Evolutionary conservation across 2,888 invertebrate genomes (phyloP).

Genomic region (Halictus ligatus): DNA sequence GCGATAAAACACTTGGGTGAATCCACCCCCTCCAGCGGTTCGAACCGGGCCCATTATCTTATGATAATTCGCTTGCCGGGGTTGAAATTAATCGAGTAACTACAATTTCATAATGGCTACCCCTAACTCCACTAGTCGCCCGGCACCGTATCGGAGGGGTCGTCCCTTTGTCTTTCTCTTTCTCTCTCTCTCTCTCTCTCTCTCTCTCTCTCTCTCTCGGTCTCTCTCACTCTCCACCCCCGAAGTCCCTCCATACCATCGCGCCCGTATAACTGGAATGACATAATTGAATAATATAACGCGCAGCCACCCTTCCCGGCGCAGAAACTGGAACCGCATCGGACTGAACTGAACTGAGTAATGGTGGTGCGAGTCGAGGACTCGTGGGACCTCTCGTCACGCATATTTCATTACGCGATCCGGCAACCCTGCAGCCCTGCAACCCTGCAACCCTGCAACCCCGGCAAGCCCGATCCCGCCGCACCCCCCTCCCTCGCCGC

Average conservation of each 20-base stretch:
- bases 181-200: no score
- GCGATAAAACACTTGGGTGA: conserved; percentile 72
- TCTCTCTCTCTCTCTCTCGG: not conserved
- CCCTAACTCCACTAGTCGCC: conserved; percentile 39
- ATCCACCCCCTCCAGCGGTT: conserved; percentile 46
- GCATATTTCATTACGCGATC: conserved; percentile 82
- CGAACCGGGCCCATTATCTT: conserved; percentile 78
- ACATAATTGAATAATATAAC: conserved; percentile 84
- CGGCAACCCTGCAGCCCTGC: conserved; percentile 74
- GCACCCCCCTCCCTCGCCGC: not conserved
- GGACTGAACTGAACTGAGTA: conserved; percentile 76
- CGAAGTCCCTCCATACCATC: conserved; percentile 35
- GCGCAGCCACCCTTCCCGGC: conserved; percentile 73
- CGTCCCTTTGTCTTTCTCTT: conserved; percentile 51
- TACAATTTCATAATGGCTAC: conserved; percentile 81
- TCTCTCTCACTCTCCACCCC: conserved; percentile 18
- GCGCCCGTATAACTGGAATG: conserved; percentile 80
- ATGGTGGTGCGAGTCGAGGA: conserved; percentile 78
- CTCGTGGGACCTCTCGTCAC: conserved; percentile 82
- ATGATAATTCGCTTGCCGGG: conserved; percentile 82
- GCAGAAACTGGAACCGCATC: conserved; percentile 69
- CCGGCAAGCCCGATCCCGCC: conserved; percentile 35
- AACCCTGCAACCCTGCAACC: conserved; percentile 73
- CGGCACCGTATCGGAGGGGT: conserved; percentile 40
- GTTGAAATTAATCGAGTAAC: conserved; percentile 83